Base-by-base conservation (phyloP, 1,140 invertebrate genomes). In the Apis laboriosa region DNA sequence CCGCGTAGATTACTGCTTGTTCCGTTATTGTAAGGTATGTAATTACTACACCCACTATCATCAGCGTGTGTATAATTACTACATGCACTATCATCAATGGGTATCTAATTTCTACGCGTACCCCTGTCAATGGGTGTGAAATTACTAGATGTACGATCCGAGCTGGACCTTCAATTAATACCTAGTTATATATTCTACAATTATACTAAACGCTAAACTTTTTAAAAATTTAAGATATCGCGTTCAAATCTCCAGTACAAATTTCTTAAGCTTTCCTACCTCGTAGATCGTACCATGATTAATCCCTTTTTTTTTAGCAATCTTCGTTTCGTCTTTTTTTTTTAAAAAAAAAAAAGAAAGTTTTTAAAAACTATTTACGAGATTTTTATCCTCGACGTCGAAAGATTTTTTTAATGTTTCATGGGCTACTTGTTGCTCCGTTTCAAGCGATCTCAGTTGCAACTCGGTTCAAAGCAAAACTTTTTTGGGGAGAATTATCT, bases 21-120 rank as follows among this genome's bases (percentile, higher is more conserved):
- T 15, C 51, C 66, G 55, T 61, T 70, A 70, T 70, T 83, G 75
- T 77, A 77, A 76, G 72, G 72, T 83, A 71, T 71, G 58, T 63
- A 77, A 83, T 83, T 83, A 83, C 75, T 61, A 70, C 80, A 63
- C 56, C 74, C 64, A 77, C 67, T 77, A 71, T 77, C 80, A 71
- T 77, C 66, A 53, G 64, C 64, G 56, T 71, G 64, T 43, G 80
- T 83, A 77, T 83, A 83, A 83, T 83, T 83, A 83, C 80, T 77
- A 77, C 80, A 71, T 49, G 55, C 75, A 19, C 73, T 77, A 77
- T 83, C 66, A 77, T 83, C 80, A 77, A 71, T 83, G 80, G 74
- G 11, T 70, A 77, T 83, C 74, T 77, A 83, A 83, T 83, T 83
- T 77, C 80, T 77, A 71, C 74, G 61, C 74, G 75, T 63, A 71